Percentiles rank a stretch among this genome's conserved stretches.
Conservation (phyloP, 2,797 vertebrate genomes). For the Leptatherina wallacei region DNA sequence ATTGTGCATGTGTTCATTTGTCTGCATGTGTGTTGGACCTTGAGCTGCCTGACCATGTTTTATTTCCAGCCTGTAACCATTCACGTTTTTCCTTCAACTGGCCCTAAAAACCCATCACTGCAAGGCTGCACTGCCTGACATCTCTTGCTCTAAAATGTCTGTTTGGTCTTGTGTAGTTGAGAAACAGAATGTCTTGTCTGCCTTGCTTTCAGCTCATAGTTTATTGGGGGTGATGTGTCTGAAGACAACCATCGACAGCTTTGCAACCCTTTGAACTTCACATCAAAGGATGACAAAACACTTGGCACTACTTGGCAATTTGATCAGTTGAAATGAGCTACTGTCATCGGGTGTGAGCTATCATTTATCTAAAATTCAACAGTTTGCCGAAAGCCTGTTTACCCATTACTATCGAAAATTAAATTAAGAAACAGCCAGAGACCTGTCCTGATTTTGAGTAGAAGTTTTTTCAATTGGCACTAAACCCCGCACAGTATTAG, state of each 20-base stretch:
- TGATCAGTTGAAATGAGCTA: conserved; percentile 56
- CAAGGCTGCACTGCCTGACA: conserved; percentile 3
- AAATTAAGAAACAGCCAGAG: conserved; percentile 34
- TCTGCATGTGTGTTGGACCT: conserved; percentile 44
- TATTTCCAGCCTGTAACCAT: conserved; percentile 25
- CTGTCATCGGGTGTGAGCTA: conserved; percentile 40
- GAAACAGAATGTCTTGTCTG: conserved; percentile 45
- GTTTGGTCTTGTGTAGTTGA: conserved; percentile 47
- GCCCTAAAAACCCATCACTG: conserved; percentile 28
- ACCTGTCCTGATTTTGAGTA: conserved; percentile 50
- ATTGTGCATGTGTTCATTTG: conserved; percentile 31
- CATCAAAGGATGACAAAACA: conserved; percentile 70
- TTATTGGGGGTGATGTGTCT: conserved; percentile 65
- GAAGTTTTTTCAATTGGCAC: conserved; percentile 45
- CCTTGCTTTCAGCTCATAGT: conserved; percentile 48
- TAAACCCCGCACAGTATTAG: conserved; percentile 37
- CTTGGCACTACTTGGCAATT: conserved; percentile 52
- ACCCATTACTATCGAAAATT: conserved; percentile 21
- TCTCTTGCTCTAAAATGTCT: conserved; percentile 33
- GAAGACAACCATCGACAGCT: conserved; percentile 70
- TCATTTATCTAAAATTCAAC: conserved; percentile 39
- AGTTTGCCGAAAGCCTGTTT: conserved; percentile 38
- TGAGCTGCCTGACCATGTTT: conserved; percentile 39
- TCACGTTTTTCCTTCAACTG: conserved; percentile 30
- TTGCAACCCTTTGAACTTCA: conserved; percentile 64